A percentile compares a stretch with the other conserved stretches of the same genome.
These are phyloP conservation scores for Cheracebus regulus DNA, from an alignment of 2,797 vertebrate species.

Conservation along the genomic window DNA sequence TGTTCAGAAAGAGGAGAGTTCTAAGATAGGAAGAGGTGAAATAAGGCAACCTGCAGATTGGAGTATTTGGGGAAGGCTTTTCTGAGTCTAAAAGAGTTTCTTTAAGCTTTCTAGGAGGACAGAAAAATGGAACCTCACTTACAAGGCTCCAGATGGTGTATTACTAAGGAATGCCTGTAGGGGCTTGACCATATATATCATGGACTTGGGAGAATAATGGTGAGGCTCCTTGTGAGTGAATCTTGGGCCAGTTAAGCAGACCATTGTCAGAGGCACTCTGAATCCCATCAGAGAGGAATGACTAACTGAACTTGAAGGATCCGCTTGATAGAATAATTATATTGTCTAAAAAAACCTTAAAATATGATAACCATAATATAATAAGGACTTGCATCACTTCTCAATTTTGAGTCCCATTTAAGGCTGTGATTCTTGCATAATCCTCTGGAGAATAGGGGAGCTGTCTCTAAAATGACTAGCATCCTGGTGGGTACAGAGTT, in stretches of 20 bases:
- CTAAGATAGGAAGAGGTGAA: not conserved
- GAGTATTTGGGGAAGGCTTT: not conserved
- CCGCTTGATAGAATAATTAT: not conserved
- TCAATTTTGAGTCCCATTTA: not conserved
- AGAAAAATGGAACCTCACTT: slow-evolving; percentile 19
- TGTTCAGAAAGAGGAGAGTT: not conserved
- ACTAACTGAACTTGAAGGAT: not conserved
- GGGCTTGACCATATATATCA: not conserved
- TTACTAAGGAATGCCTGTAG: not conserved
- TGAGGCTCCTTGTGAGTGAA: not conserved
- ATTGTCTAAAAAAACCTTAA: not conserved
- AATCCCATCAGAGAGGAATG: not conserved
- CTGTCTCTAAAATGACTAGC: not conserved
- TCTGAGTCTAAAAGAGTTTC: not conserved
- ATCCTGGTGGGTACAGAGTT: not conserved
- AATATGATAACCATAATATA: not conserved
- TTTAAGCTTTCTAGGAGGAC: not conserved
- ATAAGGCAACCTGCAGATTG: not conserved
- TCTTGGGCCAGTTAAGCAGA: not conserved
- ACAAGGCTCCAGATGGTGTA: not conserved
- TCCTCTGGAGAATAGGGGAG: not conserved
- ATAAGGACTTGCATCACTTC: not conserved
- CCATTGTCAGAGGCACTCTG: not conserved
- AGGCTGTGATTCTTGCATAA: not conserved
- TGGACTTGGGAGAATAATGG: not conserved